Conservation (phyloP, 1,140 invertebrate genomes). For the Drosophila littoralis region DNA sequence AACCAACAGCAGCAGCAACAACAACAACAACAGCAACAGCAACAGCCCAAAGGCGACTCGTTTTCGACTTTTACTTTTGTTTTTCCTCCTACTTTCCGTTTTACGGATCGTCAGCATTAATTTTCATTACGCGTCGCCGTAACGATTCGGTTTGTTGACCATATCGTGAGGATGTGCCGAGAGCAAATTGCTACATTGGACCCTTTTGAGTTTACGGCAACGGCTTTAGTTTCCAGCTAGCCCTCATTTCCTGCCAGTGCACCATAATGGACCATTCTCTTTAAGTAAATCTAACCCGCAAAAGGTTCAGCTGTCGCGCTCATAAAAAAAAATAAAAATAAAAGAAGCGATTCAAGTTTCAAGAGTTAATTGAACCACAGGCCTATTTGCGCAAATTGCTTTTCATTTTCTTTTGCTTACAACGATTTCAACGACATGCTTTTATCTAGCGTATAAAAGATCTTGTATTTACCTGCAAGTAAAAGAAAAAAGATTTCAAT, state of each 20-base stretch:
- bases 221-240: not conserved
- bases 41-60: not conserved
- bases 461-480: conserved; percentile 42
- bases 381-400: conserved; percentile 33
- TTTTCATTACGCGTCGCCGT: conserved; percentile 81
- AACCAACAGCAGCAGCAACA: conserved; percentile 3
- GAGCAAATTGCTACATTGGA: conserved; percentile 58
- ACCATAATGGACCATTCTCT: conserved; percentile 45
- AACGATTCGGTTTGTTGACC: conserved; percentile 81
- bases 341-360: conserved; percentile 15
- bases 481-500: conserved; percentile 16
- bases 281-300: conserved; percentile 57
- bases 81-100: conserved; percentile 52
- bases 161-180: conserved; percentile 57
- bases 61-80: conserved; percentile 62
- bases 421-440: not conserved
- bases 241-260: conserved; percentile 2
- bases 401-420: conserved; percentile 9
- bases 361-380: conserved; percentile 70
- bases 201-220: conserved; percentile 46
- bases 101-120: conserved; percentile 82
- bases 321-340: conserved; percentile 38
- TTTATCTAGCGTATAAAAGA: not conserved
- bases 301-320: conserved; percentile 18
- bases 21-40: not conserved